These are phyloP conservation scores for Drosophila neoperkinsi DNA, from an alignment of 2,888 invertebrate genomes.

Conservation along the genomic window DNA sequence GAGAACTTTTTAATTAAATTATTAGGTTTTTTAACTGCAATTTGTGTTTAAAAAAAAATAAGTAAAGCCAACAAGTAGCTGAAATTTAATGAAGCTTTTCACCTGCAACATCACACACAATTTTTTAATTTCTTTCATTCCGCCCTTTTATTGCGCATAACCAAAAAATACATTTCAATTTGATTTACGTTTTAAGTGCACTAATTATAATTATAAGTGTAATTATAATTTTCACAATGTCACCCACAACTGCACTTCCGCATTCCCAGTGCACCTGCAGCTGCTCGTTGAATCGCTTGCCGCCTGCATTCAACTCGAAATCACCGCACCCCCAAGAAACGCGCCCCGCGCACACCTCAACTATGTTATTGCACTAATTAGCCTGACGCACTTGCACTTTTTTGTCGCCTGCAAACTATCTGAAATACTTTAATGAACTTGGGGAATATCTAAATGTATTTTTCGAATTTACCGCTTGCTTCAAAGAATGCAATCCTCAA, in stretches of 20 bases:
- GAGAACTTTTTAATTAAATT: conserved; percentile 50
- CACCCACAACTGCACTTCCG: conserved; percentile 29
- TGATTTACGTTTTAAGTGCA: conserved; percentile 58
- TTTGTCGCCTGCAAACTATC: conserved; percentile 28
- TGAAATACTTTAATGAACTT: conserved; percentile 21
- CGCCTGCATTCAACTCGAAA: conserved; percentile 3
- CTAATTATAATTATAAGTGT: conserved; percentile 62
- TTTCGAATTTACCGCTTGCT: conserved; percentile 33
- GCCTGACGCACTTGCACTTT: conserved; percentile 41
- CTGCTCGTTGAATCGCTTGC: conserved; percentile 20
- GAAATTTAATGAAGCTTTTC: conserved; percentile 61
- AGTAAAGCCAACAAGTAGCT: conserved; percentile 20
- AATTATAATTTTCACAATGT: conserved; percentile 56
- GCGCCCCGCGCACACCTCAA: conserved; percentile 8
- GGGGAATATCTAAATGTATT: conserved; percentile 32
- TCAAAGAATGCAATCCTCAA: conserved; percentile 17
- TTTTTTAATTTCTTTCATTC: conserved; percentile 36
- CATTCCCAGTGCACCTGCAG: conserved; percentile 2
- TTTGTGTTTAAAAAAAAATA: conserved; percentile 30
- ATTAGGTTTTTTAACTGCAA: conserved; percentile 48
- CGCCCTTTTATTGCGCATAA: conserved; percentile 19
- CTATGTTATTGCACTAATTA: conserved; percentile 42
- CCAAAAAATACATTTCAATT: conserved; percentile 29
- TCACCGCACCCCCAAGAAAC: neutral
- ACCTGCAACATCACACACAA: conserved; percentile 60